phyloP scores from a whole-genome alignment of 2,888 invertebrate species.

The Ichneumon xanthorius region DNA sequence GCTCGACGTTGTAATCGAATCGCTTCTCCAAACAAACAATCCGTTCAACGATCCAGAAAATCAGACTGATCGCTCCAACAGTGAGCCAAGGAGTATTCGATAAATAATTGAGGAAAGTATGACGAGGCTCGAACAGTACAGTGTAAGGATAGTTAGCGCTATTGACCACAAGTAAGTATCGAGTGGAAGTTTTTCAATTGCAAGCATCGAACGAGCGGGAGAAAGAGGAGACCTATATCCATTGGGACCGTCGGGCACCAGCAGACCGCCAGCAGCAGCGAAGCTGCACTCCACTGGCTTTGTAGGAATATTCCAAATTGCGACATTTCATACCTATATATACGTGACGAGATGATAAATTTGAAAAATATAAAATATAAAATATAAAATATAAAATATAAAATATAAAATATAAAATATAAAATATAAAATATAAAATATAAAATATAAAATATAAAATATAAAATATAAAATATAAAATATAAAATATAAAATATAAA shows the following conservation, averaged over 20 bases:
- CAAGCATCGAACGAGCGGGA: slow-evolving; percentile 47
- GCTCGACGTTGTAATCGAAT: neutral
- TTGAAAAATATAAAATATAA: neutral
- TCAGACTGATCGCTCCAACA: slow-evolving; percentile 1
- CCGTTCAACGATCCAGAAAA: slow-evolving; percentile 12
- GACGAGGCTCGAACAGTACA: neutral
- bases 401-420: neutral
- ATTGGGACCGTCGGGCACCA: slow-evolving; percentile 21
- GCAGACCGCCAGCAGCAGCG: slow-evolving; percentile 1
- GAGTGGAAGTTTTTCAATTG: slow-evolving; percentile 64
- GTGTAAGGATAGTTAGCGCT: slow-evolving; percentile 11
- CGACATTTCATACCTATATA: slow-evolving; percentile 8
- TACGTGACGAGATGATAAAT: neutral
- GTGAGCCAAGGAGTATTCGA: slow-evolving; percentile 5
- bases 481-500: neutral
- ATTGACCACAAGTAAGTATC: slow-evolving; percentile 1
- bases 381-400: neutral
- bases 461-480: neutral
- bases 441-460: neutral
- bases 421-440: neutral
- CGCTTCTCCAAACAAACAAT: slow-evolving; percentile 17
- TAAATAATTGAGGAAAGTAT: slow-evolving; percentile 20
- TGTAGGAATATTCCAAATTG: slow-evolving; percentile 63
- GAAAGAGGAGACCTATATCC: slow-evolving; percentile 37
- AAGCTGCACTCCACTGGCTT: slow-evolving; percentile 8